Evolutionary conservation across 1,140 invertebrate genomes (phyloP).

Genomic region (Goniozus legneri): DNA sequence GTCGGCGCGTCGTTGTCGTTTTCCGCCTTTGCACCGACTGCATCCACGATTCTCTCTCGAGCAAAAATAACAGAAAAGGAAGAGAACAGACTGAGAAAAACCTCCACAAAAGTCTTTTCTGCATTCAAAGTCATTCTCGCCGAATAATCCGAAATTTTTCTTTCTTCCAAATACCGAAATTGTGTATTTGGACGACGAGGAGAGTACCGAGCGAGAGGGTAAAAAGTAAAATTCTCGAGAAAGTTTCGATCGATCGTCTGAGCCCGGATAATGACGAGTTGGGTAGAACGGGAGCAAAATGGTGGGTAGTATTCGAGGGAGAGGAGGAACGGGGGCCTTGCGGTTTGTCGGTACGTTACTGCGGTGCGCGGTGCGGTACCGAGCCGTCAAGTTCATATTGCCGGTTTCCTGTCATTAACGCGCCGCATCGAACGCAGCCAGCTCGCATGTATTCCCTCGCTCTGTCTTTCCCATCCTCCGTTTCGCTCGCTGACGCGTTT

Average conservation of each 20-base stretch:
- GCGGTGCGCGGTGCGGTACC: constrained; percentile 39
- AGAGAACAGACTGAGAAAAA: no score
- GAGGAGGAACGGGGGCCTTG: constrained; percentile 21
- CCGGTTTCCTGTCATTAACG: constrained; percentile 55
- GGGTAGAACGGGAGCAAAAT: constrained; percentile 2
- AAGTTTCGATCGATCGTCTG: neutral
- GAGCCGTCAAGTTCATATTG: constrained; percentile 54
- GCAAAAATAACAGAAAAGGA: no score
- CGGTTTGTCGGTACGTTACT: constrained; percentile 40
- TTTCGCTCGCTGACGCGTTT: constrained; percentile 19
- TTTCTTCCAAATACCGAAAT: neutral
- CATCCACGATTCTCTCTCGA: no score
- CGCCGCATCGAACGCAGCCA: constrained; percentile 33
- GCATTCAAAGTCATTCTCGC: neutral
- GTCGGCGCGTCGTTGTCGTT: neutral
- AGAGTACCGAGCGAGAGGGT: no score
- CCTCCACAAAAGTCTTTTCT: no score
- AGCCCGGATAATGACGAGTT: constrained; percentile 4
- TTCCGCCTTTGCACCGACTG: neutral
- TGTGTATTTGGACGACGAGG: neutral
- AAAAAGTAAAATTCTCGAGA: no score
- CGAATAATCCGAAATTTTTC: neutral
- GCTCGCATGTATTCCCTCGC: constrained; percentile 11
- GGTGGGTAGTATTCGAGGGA: neutral
- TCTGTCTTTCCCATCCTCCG: constrained; percentile 7